Conservation (phyloP, 2,797 vertebrate species). For the Hydrocynus forskahlii region DNA sequence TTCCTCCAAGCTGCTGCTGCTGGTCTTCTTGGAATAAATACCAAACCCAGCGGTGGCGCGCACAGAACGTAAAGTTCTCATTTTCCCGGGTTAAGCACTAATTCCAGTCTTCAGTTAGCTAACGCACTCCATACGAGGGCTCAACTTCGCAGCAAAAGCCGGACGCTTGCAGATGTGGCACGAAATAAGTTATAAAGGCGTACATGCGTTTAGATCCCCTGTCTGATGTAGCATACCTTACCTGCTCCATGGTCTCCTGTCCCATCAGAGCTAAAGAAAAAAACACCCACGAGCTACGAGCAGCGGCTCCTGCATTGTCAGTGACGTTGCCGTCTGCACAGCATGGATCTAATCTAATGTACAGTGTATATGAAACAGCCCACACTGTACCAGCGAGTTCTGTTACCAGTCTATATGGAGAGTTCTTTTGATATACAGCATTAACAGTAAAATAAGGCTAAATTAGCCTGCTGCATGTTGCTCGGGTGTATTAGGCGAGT, state of each 20-base stretch:
- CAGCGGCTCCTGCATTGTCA: no score
- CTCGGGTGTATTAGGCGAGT: neutral
- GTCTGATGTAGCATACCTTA: no score
- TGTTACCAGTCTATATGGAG: neutral
- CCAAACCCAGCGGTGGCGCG: neutral
- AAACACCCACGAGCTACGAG: no score
- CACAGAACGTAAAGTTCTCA: neutral
- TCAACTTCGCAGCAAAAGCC: neutral
- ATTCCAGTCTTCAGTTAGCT: neutral
- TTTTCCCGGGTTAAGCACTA: neutral
- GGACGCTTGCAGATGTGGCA: neutral
- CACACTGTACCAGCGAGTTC: conserved; percentile 1
- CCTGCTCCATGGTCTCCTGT: no score
- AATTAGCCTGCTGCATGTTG: neutral
- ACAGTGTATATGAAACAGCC: neutral
- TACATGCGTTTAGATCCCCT: no score
- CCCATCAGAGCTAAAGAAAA: no score
- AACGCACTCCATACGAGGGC: neutral
- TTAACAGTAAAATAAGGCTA: neutral
- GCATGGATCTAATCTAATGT: neutral
- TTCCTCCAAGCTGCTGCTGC: neutral
- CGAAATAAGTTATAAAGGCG: no score
- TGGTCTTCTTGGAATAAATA: conserved; percentile 12
- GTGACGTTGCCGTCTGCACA: no score
- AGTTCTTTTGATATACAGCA: neutral